Conservation (phyloP, 2,797 vertebrate species). For the Catamblyrhynchus diadema region DNA sequence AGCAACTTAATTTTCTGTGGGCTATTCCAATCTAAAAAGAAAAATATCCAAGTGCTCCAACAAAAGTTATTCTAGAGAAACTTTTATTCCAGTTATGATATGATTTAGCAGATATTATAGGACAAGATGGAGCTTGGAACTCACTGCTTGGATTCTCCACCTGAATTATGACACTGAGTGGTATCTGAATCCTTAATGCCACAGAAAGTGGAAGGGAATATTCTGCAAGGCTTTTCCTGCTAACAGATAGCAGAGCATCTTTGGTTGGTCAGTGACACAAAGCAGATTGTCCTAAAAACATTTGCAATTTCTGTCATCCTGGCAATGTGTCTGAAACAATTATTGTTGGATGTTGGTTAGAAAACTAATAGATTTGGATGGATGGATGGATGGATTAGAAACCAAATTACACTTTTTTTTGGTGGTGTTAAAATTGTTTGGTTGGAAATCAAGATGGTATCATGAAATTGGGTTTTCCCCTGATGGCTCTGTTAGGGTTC, state of each 20-base stretch:
- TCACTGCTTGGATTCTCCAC: neutral
- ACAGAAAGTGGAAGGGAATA: neutral
- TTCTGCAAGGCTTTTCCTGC: neutral
- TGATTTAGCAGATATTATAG: neutral
- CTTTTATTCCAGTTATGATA: neutral
- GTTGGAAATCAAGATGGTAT: neutral
- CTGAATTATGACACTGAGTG: neutral
- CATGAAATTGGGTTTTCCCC: neutral
- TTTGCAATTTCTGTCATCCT: neutral
- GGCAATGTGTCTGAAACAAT: neutral
- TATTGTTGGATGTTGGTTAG: neutral
- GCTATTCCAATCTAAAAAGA: neutral
- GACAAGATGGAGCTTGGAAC: neutral
- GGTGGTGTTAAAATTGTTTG: neutral
- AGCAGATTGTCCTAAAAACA: neutral
- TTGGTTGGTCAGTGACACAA: neutral
- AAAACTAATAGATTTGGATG: neutral
- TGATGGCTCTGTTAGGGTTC: neutral
- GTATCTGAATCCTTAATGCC: neutral
- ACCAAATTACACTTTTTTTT: neutral
- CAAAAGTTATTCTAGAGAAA: neutral
- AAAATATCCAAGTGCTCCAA: neutral
- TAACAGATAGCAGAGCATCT: neutral
- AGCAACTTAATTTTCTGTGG: neutral
- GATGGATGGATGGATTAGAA: neutral